Evolutionary conservation across 2,113 vertebrate genomes (phyloP).

Genomic region (Pachypanchax playfairii): DNA sequence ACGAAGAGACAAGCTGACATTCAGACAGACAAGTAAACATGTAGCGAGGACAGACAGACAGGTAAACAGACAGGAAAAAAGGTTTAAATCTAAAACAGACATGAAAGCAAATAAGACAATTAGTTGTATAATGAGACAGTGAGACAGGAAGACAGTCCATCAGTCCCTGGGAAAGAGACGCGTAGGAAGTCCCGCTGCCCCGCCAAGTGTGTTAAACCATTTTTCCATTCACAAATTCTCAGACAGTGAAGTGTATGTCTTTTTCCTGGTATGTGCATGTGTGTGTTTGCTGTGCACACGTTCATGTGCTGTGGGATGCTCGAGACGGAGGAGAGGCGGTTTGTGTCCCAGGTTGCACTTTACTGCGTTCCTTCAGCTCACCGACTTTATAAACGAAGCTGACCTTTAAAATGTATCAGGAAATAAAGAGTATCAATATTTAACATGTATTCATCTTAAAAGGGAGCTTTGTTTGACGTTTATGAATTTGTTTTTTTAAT

Average conservation of each 20-base stretch:
- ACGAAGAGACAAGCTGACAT: conserved; percentile 1
- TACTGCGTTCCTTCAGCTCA: too few relatives aligned
- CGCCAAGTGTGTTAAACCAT: conserved; percentile 70
- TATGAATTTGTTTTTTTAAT: background rate
- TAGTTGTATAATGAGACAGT: background rate
- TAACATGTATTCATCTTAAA: background rate
- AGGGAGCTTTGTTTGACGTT: background rate
- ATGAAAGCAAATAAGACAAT: background rate
- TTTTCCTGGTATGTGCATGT: conserved; percentile 44
- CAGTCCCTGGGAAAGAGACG: conserved; percentile 30
- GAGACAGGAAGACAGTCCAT: conserved; percentile 3
- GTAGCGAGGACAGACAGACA: background rate
- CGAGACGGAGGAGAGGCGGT: background rate
- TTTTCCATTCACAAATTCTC: conserved; percentile 82
- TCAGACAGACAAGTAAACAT: conserved; percentile 20
- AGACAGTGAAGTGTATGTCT: conserved; percentile 69
- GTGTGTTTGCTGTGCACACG: conserved; percentile 10
- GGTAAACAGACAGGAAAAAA: background rate
- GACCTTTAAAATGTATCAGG: too few relatives aligned
- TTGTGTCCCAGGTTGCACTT: too few relatives aligned
- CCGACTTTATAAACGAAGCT: too few relatives aligned
- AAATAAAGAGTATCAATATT: too few relatives aligned
- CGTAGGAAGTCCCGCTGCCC: conserved; percentile 47
- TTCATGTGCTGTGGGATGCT: conserved; percentile 4
- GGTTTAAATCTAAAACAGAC: background rate